phyloP scores from a whole-genome alignment of 2,797 vertebrate species.

The Argyrosomus regius region DNA sequence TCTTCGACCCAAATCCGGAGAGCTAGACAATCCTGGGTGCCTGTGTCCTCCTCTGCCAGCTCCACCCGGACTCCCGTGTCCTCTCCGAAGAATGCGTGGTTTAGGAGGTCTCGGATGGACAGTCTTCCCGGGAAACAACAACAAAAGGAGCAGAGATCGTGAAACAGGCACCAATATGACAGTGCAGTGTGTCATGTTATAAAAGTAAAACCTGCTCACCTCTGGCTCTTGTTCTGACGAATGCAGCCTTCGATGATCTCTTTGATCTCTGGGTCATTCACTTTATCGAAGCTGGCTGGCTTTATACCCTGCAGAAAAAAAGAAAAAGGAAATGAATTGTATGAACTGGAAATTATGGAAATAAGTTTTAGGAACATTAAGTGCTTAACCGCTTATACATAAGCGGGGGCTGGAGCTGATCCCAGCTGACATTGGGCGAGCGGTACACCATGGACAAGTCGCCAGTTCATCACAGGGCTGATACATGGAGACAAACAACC shows the following conservation, averaged over 20 bases:
- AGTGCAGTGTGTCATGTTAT: slow-evolving; percentile 7
- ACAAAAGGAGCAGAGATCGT: not conserved
- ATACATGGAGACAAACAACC: no score
- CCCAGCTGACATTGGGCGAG: no score
- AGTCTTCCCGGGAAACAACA: slow-evolving; percentile 81
- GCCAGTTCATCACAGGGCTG: no score
- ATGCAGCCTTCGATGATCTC: slow-evolving; percentile 98
- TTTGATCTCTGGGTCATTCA: slow-evolving; percentile 95
- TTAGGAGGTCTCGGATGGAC: slow-evolving; percentile 92
- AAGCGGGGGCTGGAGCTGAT: no score
- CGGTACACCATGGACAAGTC: no score
- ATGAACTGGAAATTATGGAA: not conserved
- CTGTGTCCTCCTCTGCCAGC: slow-evolving; percentile 92
- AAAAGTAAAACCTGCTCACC: slow-evolving; percentile 78
- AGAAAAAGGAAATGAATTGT: not conserved
- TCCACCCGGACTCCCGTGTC: slow-evolving; percentile 96
- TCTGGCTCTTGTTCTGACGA: slow-evolving; percentile 93
- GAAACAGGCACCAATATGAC: not conserved
- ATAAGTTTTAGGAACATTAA: not conserved
- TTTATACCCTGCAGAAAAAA: slow-evolving; percentile 90
- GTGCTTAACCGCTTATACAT: no score
- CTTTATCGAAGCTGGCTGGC: slow-evolving; percentile 96
- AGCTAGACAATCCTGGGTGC: slow-evolving; percentile 88
- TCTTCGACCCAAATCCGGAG: slow-evolving; percentile 97
- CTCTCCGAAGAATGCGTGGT: slow-evolving; percentile 94